Base-by-base conservation (phyloP, 2,113 vertebrate genomes). In the Chaenogobius annularis region DNA sequence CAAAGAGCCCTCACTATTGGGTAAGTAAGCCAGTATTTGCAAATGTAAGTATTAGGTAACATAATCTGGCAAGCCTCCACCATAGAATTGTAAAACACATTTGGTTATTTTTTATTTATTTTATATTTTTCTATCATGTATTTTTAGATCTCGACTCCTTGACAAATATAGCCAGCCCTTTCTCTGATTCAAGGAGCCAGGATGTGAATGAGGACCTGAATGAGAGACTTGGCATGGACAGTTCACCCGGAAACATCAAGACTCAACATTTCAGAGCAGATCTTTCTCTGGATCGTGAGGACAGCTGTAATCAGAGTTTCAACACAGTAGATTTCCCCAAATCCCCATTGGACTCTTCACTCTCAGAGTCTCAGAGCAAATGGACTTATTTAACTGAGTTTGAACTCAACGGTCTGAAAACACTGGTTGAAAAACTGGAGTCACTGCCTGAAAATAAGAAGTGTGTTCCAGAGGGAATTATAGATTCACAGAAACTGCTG, bases 341-440 rank as follows among this genome's bases (percentile, higher is more conserved):
- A 89, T 96, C 95, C 0, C 96, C 95, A 14, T 92, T 93, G 0
- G 95, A 95, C 86, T 97, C 96, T 10, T 95, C 96, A 0, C 78
- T 88, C 40, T 92, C 94, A 0, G 96, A 97, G 82, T 85, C 89
- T 14, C 86, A 84, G 1, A 87, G 88, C 78, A 95, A 92, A 78
- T 98, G 96, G 96, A 97, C 93, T 65, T 95, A 98, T 83, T 88
- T 98, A 81, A 99, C 97, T 0, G 94, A 97, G 89, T 98, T 97
- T 91, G 97, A 99, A 76, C 91, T 98, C 85, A 94, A 92, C 54
- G 97, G 97, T 67, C 94, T 99, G 67, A 94, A 94, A 87, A 95
- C 94, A 6, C 91, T 99, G 72, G 95, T 99, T 37, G 96, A 98
- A 87, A 98, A 98, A 77, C 95, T 99, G 43, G 96, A 99, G 84